Conservation (phyloP, 2,888 invertebrate genomes). For the Tiliacea aurago region DNA sequence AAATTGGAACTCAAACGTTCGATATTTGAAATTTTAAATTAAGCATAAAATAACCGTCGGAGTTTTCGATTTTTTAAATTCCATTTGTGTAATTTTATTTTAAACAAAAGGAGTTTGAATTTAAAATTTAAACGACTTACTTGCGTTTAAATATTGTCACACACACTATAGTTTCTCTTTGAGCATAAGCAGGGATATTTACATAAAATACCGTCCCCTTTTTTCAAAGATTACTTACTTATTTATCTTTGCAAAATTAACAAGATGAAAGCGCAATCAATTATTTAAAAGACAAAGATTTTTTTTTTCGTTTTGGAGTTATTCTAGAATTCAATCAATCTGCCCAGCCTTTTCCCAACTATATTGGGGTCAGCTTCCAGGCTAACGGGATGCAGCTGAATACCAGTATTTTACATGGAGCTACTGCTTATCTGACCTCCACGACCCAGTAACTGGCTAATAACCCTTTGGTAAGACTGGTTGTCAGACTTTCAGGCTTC, state of each 20-base stretch:
- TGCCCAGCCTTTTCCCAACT: no score
- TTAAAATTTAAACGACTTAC: conserved; percentile 31
- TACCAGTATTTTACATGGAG: no score
- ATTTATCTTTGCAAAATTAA: neutral
- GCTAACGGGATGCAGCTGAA: no score
- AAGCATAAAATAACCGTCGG: conserved; percentile 80
- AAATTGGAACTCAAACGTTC: conserved; percentile 88
- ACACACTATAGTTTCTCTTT: neutral
- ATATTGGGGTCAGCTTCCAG: no score
- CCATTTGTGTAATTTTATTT: conserved; percentile 41
- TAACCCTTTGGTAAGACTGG: no score
- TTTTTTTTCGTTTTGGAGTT: neutral
- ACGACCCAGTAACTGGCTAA: no score
- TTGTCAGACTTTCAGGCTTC: no score
- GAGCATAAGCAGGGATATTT: neutral
- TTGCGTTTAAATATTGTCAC: conserved; percentile 26
- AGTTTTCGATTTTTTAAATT: conserved; percentile 61
- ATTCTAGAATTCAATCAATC: neutral
- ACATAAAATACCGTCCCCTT: neutral
- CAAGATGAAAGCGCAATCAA: neutral
- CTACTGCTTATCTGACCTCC: no score
- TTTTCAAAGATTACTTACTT: neutral
- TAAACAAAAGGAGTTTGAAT: conserved; percentile 18
- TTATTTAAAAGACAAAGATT: neutral
- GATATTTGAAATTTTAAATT: conserved; percentile 88